phyloP scores from a whole-genome alignment of 2,888 invertebrate genomes.

The Yponomeuta cagnagella region DNA sequence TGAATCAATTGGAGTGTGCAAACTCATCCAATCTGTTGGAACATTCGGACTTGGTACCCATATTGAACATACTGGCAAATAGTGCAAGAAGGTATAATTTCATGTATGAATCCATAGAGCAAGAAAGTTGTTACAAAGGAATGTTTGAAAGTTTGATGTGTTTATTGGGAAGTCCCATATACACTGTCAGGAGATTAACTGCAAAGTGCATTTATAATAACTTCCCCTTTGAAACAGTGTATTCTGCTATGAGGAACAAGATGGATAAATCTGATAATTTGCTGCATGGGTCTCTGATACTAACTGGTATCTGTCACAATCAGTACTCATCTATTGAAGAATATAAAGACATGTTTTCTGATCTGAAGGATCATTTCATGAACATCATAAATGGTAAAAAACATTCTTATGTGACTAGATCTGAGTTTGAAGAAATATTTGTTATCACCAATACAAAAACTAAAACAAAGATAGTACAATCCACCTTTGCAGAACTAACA shows the following conservation, averaged over 20 bases:
- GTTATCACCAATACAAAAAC: not conserved
- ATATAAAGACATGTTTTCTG: slow-evolving; percentile 25
- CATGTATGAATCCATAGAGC: slow-evolving; percentile 30
- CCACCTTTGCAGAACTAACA: slow-evolving; percentile 21
- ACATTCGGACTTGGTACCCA: slow-evolving; percentile 62
- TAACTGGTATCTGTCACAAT: slow-evolving; percentile 40
- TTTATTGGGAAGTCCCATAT: slow-evolving; percentile 60
- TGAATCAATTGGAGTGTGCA: slow-evolving; percentile 33
- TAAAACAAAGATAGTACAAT: not conserved
- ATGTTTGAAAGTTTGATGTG: slow-evolving; percentile 40
- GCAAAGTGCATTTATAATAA: slow-evolving; percentile 62
- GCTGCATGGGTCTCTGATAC: slow-evolving; percentile 53
- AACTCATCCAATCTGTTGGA: slow-evolving; percentile 35
- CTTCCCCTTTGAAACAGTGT: slow-evolving; percentile 40
- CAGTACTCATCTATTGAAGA: slow-evolving; percentile 26
- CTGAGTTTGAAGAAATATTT: slow-evolving; percentile 39
- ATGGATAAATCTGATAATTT: slow-evolving; percentile 42
- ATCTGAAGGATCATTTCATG: slow-evolving; percentile 31
- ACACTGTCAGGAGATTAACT: slow-evolving; percentile 56
- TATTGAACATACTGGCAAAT: slow-evolving; percentile 59
- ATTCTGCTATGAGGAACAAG: slow-evolving; percentile 28
- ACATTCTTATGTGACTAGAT: slow-evolving; percentile 48
- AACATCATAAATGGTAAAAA: slow-evolving; percentile 24
- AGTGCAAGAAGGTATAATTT: slow-evolving; percentile 59
- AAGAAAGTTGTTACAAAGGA: slow-evolving; percentile 28